Base-by-base conservation (phyloP, 2,797 vertebrate species). In the Ctenopoma multispine region DNA sequence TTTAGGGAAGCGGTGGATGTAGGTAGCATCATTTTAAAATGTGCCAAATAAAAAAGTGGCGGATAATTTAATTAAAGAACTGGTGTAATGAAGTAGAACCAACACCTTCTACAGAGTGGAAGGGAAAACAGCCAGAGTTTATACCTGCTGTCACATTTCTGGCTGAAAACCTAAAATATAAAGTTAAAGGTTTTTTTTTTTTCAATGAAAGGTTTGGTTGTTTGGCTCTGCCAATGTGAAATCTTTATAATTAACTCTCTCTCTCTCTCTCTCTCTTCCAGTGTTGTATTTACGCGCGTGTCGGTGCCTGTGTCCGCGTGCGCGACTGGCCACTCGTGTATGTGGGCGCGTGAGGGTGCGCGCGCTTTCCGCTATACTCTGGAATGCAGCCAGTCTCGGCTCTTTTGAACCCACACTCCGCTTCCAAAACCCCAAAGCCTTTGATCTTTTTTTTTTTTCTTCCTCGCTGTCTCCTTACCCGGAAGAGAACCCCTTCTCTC, bases 381-480 rank as follows among this genome's bases (percentile, higher is more conserved):
- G 97, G 96, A 96, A 93, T 88, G 90, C 85, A 86, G 95, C 96
- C 96, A 97, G 94, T 89, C 94, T 89, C 88, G 90, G 93, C 92
- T 86, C 87, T 88, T 84, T 90, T 83, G 94, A 95, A 93, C 93
- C 94, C 96, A 90, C 95, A 94, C 95, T 96, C 95, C 89, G 92
- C 82, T 93, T 95, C 95, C 96, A 95, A 95, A 96, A 95, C 92
- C 94, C 90, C 93, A 93, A 95, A 94, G 93, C 93, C 96, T 98
- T 99, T 98, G 96, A 98, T 98, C 96, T 97, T 93, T 91, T 93
- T 81, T 69, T 40, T 43, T 48, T 63, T 29, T 34, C 9, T 54
- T 4, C 17, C 90, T 87, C 88, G 88, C 94, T 91, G 95, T 96
- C 95, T 96, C 94, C 95, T 96, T 96, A 98, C 97, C 97, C 97